Conservation (phyloP, 2,113 vertebrate species). For the Diadophis punctatus region DNA sequence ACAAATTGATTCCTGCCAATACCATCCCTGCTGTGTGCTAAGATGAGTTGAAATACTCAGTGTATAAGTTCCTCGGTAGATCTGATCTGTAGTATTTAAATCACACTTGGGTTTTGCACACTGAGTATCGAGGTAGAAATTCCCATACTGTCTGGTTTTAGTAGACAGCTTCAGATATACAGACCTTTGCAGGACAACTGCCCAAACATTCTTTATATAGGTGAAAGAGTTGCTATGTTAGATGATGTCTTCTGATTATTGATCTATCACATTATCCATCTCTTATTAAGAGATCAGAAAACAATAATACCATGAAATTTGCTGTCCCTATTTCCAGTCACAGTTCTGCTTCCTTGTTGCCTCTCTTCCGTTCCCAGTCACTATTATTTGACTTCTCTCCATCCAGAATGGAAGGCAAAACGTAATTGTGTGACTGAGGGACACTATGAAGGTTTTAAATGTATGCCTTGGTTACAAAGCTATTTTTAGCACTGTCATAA, state of each 20-base stretch:
- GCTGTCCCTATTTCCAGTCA: background rate
- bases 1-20: background rate
- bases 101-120: background rate
- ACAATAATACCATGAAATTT: background rate
- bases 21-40: background rate
- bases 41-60: background rate
- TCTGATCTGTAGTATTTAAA: background rate
- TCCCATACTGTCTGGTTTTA: background rate
- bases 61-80: background rate
- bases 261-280: background rate
- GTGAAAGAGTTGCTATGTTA: background rate
- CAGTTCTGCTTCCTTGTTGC: background rate
- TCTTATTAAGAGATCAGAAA: background rate
- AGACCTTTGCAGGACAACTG: background rate
- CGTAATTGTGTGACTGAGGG: background rate
- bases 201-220: background rate
- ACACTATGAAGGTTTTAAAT: background rate
- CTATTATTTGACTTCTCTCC: background rate
- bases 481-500: background rate
- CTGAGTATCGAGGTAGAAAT: background rate
- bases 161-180: background rate
- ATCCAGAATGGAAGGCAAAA: background rate
- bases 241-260: background rate
- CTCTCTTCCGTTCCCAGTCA: background rate
- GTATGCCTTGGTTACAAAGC: background rate